phyloP scores from a whole-genome alignment of 2,113 vertebrate genomes.

The Sphaerodactylus townsendi region DNA sequence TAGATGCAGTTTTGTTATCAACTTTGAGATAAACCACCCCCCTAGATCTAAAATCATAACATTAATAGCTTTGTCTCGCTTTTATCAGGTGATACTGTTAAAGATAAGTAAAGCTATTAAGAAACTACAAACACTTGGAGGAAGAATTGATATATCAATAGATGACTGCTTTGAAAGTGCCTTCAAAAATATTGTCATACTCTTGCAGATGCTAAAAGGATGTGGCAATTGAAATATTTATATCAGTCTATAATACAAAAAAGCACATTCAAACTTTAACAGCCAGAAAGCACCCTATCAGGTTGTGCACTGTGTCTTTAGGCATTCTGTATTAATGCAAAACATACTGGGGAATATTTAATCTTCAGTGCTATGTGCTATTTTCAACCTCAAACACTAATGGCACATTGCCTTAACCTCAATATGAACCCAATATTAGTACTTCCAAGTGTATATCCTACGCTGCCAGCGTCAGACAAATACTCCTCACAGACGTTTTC shows the following conservation, averaged over 20 bases:
- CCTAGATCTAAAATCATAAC: background rate
- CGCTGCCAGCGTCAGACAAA: background rate
- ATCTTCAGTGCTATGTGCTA: background rate
- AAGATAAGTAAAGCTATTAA: background rate
- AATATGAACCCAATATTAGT: background rate
- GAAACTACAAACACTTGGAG: background rate
- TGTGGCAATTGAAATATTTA: background rate
- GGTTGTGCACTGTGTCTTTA: background rate
- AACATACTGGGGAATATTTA: background rate
- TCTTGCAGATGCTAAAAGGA: background rate
- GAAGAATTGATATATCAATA: background rate
- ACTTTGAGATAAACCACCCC: background rate
- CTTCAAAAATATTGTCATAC: background rate
- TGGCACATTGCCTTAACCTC: background rate
- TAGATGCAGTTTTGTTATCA: background rate
- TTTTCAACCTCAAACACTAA: background rate
- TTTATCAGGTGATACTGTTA: constrained; percentile 15
- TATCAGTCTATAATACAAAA: background rate
- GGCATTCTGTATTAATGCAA: background rate
- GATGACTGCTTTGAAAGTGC: background rate
- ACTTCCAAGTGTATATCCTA: background rate
- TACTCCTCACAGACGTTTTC: background rate
- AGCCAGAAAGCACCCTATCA: background rate
- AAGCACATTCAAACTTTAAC: background rate
- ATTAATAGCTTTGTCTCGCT: background rate